Base-by-base conservation (phyloP, 2,888 invertebrate species). In the Globia sparganii region DNA sequence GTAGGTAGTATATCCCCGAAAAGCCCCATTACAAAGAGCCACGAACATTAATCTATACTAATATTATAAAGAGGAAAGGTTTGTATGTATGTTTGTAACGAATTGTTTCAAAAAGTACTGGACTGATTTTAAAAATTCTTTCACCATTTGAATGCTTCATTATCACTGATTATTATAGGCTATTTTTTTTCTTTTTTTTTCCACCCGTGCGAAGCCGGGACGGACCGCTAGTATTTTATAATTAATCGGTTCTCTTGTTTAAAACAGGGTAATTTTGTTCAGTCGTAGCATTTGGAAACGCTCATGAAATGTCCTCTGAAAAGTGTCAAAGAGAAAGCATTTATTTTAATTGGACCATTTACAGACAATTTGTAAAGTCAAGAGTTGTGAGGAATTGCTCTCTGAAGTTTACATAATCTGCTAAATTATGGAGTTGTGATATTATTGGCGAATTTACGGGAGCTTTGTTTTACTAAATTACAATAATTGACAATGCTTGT, bases 281-380 rank as follows among this genome's bases (percentile, higher is more conserved):
- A 77, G 15, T 34, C 13, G 8, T 28, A 40, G 28, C 46, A 49
- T 43, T 78, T 65, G 25, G 13, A 18, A 78, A 65, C 3, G 40
- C 34, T 78, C 31, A 40, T 49, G 9, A 65, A 49, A 59, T 78
- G 43, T 66, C 5, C 28, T n/a, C 40, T 71, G 43, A 53, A 71
- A 40, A 28, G 25, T 56, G 34, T 34, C 8, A 37, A 72, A 59
- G 65, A 43, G 34, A 72, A 59, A 59, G 59, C 43, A 72, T 78
- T 78, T 59, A 61, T 72, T 78, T 66, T 53, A 65, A 46, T 79
- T 31, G 25, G 34, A 43, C 0, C 21, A 66, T 78, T 78, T 21
- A 61, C 49, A 72, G 79, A 53, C 79, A 66, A 79, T 78, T 78
- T 72, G 49, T 31, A 3, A 43, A 53, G 11, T 66, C 66, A 56